Evolutionary conservation across 2,113 vertebrate species (phyloP).

Genomic region (Oryzias woworae): DNA sequence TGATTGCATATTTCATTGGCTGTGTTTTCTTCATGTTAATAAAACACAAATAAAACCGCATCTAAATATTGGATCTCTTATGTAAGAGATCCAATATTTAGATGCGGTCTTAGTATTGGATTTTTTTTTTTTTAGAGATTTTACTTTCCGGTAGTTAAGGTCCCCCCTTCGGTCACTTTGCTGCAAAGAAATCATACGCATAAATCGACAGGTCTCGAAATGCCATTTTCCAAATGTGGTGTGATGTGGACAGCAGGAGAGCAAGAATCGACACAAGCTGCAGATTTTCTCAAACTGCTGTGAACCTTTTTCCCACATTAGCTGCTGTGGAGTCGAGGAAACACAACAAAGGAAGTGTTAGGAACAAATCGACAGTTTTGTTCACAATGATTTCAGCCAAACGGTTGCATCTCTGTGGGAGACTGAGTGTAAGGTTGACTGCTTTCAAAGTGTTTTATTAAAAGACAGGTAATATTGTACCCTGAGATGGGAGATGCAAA

Average conservation of each 20-base stretch:
- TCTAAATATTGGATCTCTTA: too few relatives aligned
- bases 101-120: neutral
- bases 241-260: slow-evolving; percentile 20
- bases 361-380: slow-evolving; percentile 2
- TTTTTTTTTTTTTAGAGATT: neutral
- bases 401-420: slow-evolving; percentile 4
- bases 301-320: slow-evolving; percentile 8
- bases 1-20: slow-evolving; percentile 4
- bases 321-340: slow-evolving; percentile 6
- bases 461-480: neutral
- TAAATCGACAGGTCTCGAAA: too few relatives aligned
- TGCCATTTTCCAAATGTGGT: neutral
- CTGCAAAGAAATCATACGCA: too few relatives aligned
- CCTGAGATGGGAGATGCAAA: neutral
- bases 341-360: slow-evolving; percentile 9
- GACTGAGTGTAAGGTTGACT: neutral
- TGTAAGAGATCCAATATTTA: slow-evolving; percentile 1
- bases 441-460: neutral
- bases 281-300: slow-evolving; percentile 20
- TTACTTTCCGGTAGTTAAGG: neutral
- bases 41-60: too few relatives aligned
- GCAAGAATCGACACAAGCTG: slow-evolving; percentile 20
- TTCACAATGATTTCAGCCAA: slow-evolving; percentile 6
- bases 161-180: neutral
- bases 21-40: too few relatives aligned